phyloP scores from a whole-genome alignment of 2,113 vertebrate genomes.

The Copsychus sechellarum region DNA sequence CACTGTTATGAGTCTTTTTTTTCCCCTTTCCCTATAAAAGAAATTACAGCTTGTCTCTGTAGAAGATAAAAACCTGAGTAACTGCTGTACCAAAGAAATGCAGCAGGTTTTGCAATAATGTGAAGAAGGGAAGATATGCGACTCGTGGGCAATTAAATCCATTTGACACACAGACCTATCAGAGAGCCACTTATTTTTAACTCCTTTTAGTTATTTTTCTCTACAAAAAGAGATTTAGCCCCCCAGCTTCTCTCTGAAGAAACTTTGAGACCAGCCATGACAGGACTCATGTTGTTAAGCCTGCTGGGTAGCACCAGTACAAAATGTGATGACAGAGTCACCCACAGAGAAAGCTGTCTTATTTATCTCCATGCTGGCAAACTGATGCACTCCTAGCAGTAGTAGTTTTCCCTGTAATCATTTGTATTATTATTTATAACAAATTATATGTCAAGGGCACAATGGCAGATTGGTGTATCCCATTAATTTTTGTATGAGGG shows the following conservation, averaged over 20 bases:
- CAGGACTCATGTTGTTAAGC: slow-evolving; percentile 19
- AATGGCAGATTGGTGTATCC: slow-evolving; percentile 28
- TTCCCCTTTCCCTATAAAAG: background rate
- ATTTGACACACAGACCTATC: background rate
- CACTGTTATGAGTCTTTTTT: slow-evolving; percentile 10
- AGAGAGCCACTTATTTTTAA: slow-evolving; percentile 41
- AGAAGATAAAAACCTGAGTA: slow-evolving; percentile 63
- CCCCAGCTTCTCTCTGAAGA: slow-evolving; percentile 31
- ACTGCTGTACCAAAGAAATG: slow-evolving; percentile 28
- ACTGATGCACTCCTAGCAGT: slow-evolving; percentile 51
- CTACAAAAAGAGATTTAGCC: slow-evolving; percentile 20
- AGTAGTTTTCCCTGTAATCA: slow-evolving; percentile 36
- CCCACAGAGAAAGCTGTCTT: slow-evolving; percentile 57
- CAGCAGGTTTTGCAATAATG: slow-evolving; percentile 49
- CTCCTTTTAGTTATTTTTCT: background rate
- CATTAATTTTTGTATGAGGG: slow-evolving; percentile 50
- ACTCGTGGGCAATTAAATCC: slow-evolving; percentile 53
- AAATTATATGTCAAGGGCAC: slow-evolving; percentile 60
- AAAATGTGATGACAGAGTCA: slow-evolving; percentile 43
- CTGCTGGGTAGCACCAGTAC: slow-evolving; percentile 1
- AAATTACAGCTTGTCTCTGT: slow-evolving; percentile 46
- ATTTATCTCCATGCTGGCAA: slow-evolving; percentile 51
- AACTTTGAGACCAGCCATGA: slow-evolving; percentile 38
- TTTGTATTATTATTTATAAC: slow-evolving; percentile 70
- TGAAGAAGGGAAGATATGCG: background rate